phyloP scores from a whole-genome alignment of 2,888 invertebrate genomes.

The Harmothoe impar region DNA sequence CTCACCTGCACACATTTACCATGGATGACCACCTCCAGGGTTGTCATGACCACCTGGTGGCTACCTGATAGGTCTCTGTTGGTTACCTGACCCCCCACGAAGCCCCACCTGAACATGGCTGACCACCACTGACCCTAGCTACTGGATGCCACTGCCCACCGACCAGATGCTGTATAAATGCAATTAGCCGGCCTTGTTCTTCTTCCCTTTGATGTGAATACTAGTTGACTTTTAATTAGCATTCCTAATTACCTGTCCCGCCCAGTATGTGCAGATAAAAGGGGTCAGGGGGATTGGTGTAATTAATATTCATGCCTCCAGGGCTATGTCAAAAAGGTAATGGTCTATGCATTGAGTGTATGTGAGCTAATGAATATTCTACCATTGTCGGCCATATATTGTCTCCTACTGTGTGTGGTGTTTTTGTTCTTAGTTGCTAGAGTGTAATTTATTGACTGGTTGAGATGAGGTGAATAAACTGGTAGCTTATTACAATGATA shows the following conservation, averaged over 20 bases:
- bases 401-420: too few species aligned
- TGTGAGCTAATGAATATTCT: conserved; percentile 25
- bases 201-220: conserved; percentile 10
- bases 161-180: not conserved
- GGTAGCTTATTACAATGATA: too few species aligned
- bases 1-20: not conserved
- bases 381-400: not conserved
- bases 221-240: conserved; percentile 30
- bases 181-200: not conserved
- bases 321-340: not conserved
- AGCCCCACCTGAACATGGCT: not conserved
- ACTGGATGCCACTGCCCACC: not conserved
- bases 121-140: not conserved
- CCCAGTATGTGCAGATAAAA: not conserved
- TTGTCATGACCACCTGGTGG: conserved; percentile 19
- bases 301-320: not conserved
- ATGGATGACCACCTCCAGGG: not conserved
- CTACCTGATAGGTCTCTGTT: conserved; percentile 11
- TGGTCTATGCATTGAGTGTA: not conserved
- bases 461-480: too few species aligned
- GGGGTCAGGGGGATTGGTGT: not conserved
- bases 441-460: too few species aligned
- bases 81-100: conserved; percentile 42
- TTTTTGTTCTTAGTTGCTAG: too few species aligned
- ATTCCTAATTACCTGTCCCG: not conserved